Evolutionary conservation across 1,140 invertebrate genomes (phyloP).

Genomic region (Procambarus clarkii): DNA sequence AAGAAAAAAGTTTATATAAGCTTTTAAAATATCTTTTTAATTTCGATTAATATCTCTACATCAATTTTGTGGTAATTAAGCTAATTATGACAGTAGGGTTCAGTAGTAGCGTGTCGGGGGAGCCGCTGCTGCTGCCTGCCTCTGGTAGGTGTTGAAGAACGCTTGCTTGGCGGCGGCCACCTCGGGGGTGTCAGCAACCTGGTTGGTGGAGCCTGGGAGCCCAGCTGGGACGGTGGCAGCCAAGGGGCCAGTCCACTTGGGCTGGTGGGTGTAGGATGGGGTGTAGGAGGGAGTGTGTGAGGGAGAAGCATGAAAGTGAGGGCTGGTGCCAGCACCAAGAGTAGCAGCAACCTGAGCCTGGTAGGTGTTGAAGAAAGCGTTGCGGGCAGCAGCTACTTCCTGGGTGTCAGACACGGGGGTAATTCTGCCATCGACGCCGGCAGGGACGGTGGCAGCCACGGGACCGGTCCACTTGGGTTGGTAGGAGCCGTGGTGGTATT

Average conservation of each 20-base stretch:
- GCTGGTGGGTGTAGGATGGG: not conserved
- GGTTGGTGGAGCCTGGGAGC: slow-evolving; percentile 17
- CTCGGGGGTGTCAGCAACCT: slow-evolving; percentile 33
- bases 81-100: not conserved
- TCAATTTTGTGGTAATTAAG: too few species aligned
- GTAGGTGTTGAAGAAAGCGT: slow-evolving; percentile 56
- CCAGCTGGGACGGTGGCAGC: slow-evolving; percentile 42
- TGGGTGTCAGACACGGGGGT: slow-evolving; percentile 56
- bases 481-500: slow-evolving; percentile 2
- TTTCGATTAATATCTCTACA: too few species aligned
- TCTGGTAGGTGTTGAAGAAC: slow-evolving; percentile 38
- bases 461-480: slow-evolving; percentile 65
- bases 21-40: too few species aligned
- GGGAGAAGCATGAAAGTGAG: not conserved
- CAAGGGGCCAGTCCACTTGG: slow-evolving; percentile 49
- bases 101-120: not conserved
- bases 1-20: too few species aligned
- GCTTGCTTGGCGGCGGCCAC: slow-evolving; percentile 34
- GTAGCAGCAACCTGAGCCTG: slow-evolving; percentile 34
- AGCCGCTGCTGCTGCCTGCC: slow-evolving; percentile 41
- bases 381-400: slow-evolving; percentile 63
- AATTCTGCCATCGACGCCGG: slow-evolving; percentile 60
- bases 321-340: not conserved
- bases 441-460: slow-evolving; percentile 66
- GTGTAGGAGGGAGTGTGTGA: not conserved